phyloP scores from a whole-genome alignment of 30 jellyfish, hydroid and myxozoan genomes.

The Aurelia sp. region DNA sequence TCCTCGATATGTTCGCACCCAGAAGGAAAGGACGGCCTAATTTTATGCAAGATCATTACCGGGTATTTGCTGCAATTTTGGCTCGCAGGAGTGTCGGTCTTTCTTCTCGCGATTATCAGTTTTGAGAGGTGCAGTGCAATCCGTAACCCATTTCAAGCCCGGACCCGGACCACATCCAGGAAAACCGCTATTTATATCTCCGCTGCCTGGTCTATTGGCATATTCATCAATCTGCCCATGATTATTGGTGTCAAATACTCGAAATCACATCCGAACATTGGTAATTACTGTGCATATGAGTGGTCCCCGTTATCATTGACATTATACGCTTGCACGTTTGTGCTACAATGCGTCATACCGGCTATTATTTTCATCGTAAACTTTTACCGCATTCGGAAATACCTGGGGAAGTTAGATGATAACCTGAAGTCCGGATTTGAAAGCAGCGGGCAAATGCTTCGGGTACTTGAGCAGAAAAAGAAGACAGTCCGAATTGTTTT shows the following conservation, averaged over 20 bases:
- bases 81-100: constrained; percentile 56
- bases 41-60: constrained; percentile 4
- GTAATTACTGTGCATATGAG: constrained; percentile 51
- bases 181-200: not conserved
- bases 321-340: constrained; percentile 40
- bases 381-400: constrained; percentile 45
- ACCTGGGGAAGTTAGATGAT: constrained; percentile 24
- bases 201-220: constrained; percentile 25
- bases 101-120: constrained; percentile 51
- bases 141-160: constrained; percentile 34
- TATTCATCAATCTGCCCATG: constrained; percentile 48
- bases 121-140: constrained; percentile 67
- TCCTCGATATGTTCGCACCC: constrained; percentile 16
- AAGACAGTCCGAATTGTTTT: constrained; percentile 60
- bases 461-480: constrained; percentile 25
- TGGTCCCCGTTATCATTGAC: not conserved
- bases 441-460: not conserved
- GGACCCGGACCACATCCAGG: not conserved
- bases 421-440: constrained; percentile 19
- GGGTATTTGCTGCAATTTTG: constrained; percentile 36
- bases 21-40: constrained; percentile 8
- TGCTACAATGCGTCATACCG: constrained; percentile 52
- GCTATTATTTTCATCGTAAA: constrained; percentile 29
- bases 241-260: constrained; percentile 37
- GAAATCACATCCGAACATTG: not conserved